A percentile compares a stretch with the other conserved stretches of the same genome.
These are phyloP conservation scores for Coreoperca whiteheadi DNA, from an alignment of 2,113 vertebrate genomes.

Conservation along the genomic window DNA sequence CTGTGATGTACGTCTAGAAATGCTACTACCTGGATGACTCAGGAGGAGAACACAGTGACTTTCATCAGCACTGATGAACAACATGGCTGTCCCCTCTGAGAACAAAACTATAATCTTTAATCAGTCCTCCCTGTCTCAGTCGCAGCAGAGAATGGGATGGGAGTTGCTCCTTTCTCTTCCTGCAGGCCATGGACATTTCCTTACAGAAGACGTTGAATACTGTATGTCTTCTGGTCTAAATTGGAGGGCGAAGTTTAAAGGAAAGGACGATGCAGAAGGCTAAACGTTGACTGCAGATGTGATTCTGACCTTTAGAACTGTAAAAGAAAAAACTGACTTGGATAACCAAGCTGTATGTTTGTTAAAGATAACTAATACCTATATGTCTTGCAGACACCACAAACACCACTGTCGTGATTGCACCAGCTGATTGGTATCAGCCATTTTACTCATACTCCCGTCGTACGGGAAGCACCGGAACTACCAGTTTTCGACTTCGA, in stretches of 20 bases:
- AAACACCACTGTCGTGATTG: neutral
- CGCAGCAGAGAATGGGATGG: conserved; percentile 33
- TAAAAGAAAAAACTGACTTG: neutral
- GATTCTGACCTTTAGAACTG: neutral
- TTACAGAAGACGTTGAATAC: neutral
- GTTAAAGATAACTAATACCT: neutral
- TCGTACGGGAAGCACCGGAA: too few relatives aligned
- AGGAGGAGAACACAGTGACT: conserved; percentile 1
- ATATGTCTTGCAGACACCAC: neutral
- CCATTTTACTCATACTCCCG: neutral
- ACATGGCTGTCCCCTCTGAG: conserved; percentile 22
- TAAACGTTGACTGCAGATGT: neutral
- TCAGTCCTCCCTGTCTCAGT: conserved; percentile 24
- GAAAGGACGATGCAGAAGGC: neutral
- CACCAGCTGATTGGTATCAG: too few relatives aligned
- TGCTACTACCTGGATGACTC: neutral
- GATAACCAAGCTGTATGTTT: neutral
- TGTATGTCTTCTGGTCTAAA: neutral
- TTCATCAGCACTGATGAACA: conserved; percentile 32
- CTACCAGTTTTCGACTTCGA: too few relatives aligned
- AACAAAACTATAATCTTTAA: conserved; percentile 49
- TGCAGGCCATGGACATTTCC: neutral
- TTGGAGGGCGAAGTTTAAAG: neutral
- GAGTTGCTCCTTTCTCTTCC: conserved; percentile 13
- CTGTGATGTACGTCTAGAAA: neutral